Evolutionary conservation across 1,140 invertebrate species (phyloP).

Genomic region (Thalassaphorura encarpata): DNA sequence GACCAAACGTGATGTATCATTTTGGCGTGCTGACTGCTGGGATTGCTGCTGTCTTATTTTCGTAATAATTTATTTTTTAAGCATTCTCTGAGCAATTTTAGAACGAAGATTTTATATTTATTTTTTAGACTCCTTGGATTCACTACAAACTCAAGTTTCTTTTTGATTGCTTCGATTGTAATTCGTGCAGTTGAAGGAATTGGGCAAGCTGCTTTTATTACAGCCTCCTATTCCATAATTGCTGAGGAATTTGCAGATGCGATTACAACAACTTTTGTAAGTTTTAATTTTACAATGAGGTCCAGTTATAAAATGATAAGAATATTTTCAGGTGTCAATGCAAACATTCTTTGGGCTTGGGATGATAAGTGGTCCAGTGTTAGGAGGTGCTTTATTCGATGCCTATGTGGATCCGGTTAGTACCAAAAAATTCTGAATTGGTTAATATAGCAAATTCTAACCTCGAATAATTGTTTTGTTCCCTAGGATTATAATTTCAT

Average conservation of each 20-base stretch:
- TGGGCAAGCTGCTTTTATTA: neutral
- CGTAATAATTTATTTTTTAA: neutral
- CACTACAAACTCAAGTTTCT: neutral
- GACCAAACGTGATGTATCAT: neutral
- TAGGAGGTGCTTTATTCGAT: constrained; percentile 2
- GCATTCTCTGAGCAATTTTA: neutral
- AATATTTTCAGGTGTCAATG: constrained; percentile 37
- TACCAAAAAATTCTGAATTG: no score
- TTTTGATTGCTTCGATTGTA: neutral
- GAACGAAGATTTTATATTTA: neutral
- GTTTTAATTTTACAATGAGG: no score
- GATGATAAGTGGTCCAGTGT: constrained; percentile 41
- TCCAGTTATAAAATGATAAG: no score
- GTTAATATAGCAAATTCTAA: no score
- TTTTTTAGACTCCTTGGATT: neutral
- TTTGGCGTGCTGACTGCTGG: neutral
- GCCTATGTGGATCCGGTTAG: neutral
- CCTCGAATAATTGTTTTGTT: no score
- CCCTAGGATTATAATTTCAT: neutral
- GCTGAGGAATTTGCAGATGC: no score
- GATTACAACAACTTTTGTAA: no score
- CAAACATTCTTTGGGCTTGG: constrained; percentile 85
- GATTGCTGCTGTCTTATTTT: neutral
- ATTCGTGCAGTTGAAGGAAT: neutral
- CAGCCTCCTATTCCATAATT: no score